A percentile compares a stretch with the other conserved stretches of the same genome.
Evolutionary conservation across 2,113 vertebrate genomes (phyloP).

Genomic region (Ivindomyrus marchei): DNA sequence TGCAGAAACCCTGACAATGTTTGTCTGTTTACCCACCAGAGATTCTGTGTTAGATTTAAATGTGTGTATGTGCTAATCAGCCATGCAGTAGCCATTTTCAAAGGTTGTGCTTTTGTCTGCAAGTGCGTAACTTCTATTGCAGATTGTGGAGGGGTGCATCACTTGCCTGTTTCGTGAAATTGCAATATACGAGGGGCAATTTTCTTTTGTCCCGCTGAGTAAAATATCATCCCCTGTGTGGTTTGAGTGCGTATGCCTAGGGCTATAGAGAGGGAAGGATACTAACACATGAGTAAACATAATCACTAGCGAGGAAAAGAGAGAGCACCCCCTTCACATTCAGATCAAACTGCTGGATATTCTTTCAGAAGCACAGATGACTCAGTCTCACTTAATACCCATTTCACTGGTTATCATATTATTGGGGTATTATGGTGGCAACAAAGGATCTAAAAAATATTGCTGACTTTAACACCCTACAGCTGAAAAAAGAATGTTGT

Average conservation of each 20-base stretch:
- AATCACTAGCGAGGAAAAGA: not conserved
- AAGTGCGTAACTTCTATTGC: not conserved
- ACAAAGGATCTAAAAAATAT: not conserved
- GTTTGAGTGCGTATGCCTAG: conserved; percentile 39
- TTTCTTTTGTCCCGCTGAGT: conserved; percentile 46
- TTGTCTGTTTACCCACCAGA: conserved; percentile 7
- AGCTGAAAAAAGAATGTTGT: not conserved
- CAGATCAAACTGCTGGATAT: not conserved
- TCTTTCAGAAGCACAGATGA: not conserved
- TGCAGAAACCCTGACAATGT: not conserved
- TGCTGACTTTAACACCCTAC: not conserved
- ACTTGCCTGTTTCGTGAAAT: conserved; percentile 52
- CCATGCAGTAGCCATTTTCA: not conserved
- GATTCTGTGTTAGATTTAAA: not conserved
- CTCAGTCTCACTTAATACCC: not conserved
- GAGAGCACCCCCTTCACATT: not conserved
- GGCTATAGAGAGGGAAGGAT: conserved; percentile 22
- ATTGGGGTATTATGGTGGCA: not conserved
- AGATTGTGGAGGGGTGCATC: conserved; percentile 29
- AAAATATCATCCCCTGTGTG: conserved; percentile 47
- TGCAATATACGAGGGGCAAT: conserved; percentile 54
- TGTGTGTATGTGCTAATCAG: not conserved
- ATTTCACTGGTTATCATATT: not conserved
- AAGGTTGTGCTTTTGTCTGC: not conserved
- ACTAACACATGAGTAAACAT: not conserved